phyloP scores from a whole-genome alignment of 37 sponge, comb jelly and placozoan genomes.

The Axinella damicornis region DNA sequence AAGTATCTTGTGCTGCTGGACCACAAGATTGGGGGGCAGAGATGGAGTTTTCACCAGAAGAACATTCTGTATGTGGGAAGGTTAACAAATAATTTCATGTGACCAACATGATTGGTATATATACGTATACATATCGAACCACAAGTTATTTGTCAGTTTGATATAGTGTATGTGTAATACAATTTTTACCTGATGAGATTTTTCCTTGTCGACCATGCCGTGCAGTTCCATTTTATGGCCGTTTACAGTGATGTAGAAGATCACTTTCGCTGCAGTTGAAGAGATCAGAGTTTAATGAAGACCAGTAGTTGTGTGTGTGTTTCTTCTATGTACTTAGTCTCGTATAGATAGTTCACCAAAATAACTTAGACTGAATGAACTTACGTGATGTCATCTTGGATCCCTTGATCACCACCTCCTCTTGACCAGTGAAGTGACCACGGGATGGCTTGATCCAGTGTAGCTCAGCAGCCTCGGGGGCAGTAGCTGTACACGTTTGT shows the following conservation, averaged over 20 bases:
- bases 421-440: slow-evolving; percentile 65
- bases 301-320: no score
- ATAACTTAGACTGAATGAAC: neutral
- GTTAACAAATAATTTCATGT: no score
- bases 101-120: neutral
- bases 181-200: slow-evolving; percentile 56
- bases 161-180: no score
- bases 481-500: slow-evolving; percentile 54
- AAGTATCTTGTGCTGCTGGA: neutral
- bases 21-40: slow-evolving; percentile 16
- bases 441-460: slow-evolving; percentile 45
- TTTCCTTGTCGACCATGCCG: slow-evolving; percentile 63
- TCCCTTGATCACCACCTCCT: slow-evolving; percentile 70
- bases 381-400: slow-evolving; percentile 78
- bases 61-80: slow-evolving; percentile 37
- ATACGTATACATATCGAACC: neutral
- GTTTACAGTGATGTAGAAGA: slow-evolving; percentile 23
- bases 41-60: slow-evolving; percentile 62
- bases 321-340: no score
- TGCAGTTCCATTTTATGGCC: slow-evolving; percentile 29
- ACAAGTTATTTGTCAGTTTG: no score
- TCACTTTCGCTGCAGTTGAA: slow-evolving; percentile 54
- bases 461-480: slow-evolving; percentile 63
- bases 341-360: no score
- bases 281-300: no score